These are phyloP conservation scores for Drosophila paramelanica DNA, from an alignment of 2,888 invertebrate genomes.

Conservation along the genomic window DNA sequence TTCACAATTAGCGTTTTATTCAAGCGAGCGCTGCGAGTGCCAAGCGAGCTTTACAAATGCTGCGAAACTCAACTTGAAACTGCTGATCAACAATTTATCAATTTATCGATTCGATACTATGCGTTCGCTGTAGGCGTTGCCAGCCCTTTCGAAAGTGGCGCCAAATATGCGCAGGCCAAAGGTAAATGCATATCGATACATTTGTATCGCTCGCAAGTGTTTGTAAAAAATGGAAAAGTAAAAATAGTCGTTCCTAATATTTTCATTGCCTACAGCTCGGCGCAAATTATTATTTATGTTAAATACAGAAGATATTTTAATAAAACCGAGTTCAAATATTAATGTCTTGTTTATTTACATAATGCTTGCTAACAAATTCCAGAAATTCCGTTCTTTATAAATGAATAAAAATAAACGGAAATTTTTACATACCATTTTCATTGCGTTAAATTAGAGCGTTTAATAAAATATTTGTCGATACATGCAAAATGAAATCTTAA, in stretches of 20 bases:
- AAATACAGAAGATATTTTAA: too few species aligned
- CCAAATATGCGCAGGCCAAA: not conserved
- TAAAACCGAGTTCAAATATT: too few species aligned
- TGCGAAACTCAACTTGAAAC: conserved; percentile 21
- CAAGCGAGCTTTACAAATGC: conserved; percentile 25
- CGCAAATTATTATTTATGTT: too few species aligned
- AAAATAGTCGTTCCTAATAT: not conserved
- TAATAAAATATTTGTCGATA: too few species aligned
- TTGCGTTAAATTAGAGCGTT: too few species aligned
- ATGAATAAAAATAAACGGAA: too few species aligned
- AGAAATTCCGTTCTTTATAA: too few species aligned
- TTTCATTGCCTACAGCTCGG: too few species aligned
- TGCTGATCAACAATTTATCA: conserved; percentile 40
- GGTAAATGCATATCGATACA: conserved; percentile 7
- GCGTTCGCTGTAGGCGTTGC: conserved; percentile 14
- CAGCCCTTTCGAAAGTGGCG: conserved; percentile 12
- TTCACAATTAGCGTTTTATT: conserved; percentile 9
- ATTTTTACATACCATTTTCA: too few species aligned
- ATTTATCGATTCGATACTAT: conserved; percentile 43
- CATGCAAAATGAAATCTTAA: not conserved
- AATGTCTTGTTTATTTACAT: too few species aligned
- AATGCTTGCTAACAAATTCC: too few species aligned
- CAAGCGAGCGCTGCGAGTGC: conserved; percentile 1
- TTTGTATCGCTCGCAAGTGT: not conserved
- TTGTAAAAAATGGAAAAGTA: not conserved